A percentile compares a stretch with the other conserved stretches of the same genome.
These are phyloP conservation scores for Syngnathus rostellatus DNA, from an alignment of 2,797 vertebrate genomes.

Conservation along the genomic window DNA sequence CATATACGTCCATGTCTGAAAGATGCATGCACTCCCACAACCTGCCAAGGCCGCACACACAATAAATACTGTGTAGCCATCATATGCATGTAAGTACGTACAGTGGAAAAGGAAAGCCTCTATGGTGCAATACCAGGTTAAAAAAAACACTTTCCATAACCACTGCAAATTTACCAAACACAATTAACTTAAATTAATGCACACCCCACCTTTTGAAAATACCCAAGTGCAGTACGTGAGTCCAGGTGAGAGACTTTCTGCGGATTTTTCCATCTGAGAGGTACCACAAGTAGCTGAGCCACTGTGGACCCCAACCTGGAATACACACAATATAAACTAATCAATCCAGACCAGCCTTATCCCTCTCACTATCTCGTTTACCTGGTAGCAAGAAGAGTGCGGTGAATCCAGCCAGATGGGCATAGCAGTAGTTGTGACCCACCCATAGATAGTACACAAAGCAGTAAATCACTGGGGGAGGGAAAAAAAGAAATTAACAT, in stretches of 20 bases:
- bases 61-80: neutral
- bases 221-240: constrained; percentile 79
- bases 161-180: neutral
- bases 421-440: constrained; percentile 67
- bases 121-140: neutral
- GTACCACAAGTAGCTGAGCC: constrained; percentile 79
- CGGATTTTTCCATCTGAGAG: constrained; percentile 60
- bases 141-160: neutral
- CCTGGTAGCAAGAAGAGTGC: constrained; percentile 67
- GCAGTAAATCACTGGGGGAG: constrained; percentile 67
- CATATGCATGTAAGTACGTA: neutral
- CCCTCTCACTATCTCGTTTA: constrained; percentile 20
- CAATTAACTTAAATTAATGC: neutral
- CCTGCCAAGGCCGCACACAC: constrained; percentile 47
- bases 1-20: constrained; percentile 18
- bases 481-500: neutral
- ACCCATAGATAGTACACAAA: constrained; percentile 66
- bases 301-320: constrained; percentile 68
- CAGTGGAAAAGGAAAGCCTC: neutral
- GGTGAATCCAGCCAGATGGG: constrained; percentile 68
- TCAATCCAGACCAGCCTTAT: neutral
- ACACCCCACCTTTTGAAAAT: constrained; percentile 74
- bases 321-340: constrained; percentile 12
- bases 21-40: constrained; percentile 66
- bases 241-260: constrained; percentile 53